phyloP scores from a whole-genome alignment of 2,888 invertebrate genomes.

The Latrodectus elegans region DNA sequence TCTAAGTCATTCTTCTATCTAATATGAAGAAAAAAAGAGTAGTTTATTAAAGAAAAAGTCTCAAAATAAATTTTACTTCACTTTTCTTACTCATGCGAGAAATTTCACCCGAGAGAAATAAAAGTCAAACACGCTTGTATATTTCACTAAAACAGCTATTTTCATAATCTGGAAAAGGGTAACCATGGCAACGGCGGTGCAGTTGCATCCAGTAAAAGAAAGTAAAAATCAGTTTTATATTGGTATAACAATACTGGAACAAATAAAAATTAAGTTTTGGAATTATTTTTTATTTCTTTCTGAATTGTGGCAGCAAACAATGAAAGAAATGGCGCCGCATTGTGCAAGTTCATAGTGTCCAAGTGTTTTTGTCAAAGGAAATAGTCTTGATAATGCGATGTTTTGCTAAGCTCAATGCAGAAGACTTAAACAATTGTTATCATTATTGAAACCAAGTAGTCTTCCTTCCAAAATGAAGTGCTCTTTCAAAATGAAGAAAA shows the following conservation, averaged over 20 bases:
- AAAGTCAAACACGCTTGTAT: constrained; percentile 1
- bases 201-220: neutral
- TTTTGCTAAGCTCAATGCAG: neutral
- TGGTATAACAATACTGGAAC: neutral
- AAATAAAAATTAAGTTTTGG: constrained; percentile 2
- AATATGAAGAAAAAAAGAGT: neutral
- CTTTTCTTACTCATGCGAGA: neutral
- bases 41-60: neutral
- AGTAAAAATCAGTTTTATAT: neutral
- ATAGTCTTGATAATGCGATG: neutral
- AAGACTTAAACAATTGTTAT: constrained; percentile 1
- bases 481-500: too few species aligned
- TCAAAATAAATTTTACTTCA: neutral
- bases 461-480: neutral
- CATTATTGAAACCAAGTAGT: neutral
- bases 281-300: neutral
- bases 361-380: neutral
- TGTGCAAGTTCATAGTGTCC: neutral
- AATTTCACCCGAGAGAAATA: neutral
- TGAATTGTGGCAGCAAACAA: neutral
- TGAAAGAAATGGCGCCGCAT: neutral
- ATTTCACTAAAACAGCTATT: constrained; percentile 2
- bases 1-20: neutral
- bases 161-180: neutral
- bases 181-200: neutral